Evolutionary conservation across 2,888 invertebrate species (phyloP).

Genomic region (Atrina japonica): DNA sequence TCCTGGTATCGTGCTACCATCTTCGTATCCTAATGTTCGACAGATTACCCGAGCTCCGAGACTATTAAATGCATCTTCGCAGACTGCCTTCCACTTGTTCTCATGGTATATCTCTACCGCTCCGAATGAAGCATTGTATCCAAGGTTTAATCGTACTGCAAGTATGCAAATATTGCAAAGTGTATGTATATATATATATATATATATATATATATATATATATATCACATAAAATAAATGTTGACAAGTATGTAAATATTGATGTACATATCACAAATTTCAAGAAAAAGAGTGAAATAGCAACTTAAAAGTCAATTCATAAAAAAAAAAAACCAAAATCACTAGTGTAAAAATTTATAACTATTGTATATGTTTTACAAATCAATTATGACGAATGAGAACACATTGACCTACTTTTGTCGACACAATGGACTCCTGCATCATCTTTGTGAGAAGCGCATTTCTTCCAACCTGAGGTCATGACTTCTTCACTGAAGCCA

Average conservation of each 20-base stretch:
- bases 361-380: too few species aligned
- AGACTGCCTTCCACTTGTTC: slow-evolving; percentile 61
- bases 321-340: too few species aligned
- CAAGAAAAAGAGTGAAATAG: too few species aligned
- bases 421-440: slow-evolving; percentile 69
- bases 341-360: too few species aligned
- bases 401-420: slow-evolving; percentile 62
- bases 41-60: slow-evolving; percentile 58
- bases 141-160: slow-evolving; percentile 58
- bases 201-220: too few species aligned
- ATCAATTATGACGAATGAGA: too few species aligned
- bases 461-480: slow-evolving; percentile 52
- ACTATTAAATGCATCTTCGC: slow-evolving; percentile 61
- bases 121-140: slow-evolving; percentile 63
- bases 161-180: not conserved
- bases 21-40: slow-evolving; percentile 52
- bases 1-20: slow-evolving; percentile 52
- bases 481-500: slow-evolving; percentile 63
- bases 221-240: too few species aligned
- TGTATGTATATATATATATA: not conserved
- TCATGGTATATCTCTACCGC: slow-evolving; percentile 62
- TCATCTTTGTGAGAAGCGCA: slow-evolving; percentile 67
- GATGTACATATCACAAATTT: too few species aligned
- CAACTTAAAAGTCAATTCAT: too few species aligned
- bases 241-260: too few species aligned